These are phyloP conservation scores for Phodopus roborovskii DNA, from an alignment of 2,113 vertebrate genomes.

Conservation along the genomic window DNA sequence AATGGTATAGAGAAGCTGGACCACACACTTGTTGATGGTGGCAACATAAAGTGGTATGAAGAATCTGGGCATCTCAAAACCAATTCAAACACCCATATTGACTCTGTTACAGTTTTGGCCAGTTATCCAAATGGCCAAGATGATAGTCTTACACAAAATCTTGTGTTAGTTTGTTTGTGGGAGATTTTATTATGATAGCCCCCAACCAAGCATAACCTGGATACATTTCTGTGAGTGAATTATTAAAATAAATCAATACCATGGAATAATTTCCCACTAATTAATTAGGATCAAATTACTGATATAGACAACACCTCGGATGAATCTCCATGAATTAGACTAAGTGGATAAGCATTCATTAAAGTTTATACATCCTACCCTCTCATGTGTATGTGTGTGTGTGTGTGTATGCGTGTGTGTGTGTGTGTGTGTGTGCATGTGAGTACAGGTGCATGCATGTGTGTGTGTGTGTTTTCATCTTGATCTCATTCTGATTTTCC, in stretches of 20 bases:
- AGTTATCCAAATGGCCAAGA: neutral
- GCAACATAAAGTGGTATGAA: neutral
- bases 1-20: neutral
- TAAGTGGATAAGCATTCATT: neutral
- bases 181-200: neutral
- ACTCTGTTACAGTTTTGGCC: neutral
- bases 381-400: neutral
- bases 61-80: neutral
- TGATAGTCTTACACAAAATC: neutral
- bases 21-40: neutral
- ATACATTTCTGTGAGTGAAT: neutral
- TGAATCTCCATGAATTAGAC: slow-evolving; percentile 6
- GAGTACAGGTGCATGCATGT: no score
- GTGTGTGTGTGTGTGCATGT: neutral
- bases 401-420: no score
- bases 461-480: no score
- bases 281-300: neutral
- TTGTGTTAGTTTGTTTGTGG: neutral
- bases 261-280: neutral
- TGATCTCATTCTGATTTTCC: neutral
- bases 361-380: neutral
- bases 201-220: neutral
- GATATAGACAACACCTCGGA: neutral
- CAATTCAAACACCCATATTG: neutral
- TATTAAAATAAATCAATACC: neutral